Evolutionary conservation across 2,888 invertebrate species (phyloP), one percentile per base, ranked within the genome.

Genomic region (Diaperis boleti): DNA sequence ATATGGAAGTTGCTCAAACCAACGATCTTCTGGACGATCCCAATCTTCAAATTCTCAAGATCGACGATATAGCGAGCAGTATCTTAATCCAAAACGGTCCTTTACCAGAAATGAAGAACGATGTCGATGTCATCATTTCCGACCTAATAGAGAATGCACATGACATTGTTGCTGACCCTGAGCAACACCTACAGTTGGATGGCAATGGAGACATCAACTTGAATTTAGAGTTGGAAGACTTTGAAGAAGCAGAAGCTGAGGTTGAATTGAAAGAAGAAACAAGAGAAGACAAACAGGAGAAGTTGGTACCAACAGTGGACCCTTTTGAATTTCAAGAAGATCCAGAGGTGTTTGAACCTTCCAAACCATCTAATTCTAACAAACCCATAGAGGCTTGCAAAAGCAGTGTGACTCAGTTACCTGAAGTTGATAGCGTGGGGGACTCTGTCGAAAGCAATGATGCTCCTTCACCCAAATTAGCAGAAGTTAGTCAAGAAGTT

Each of bases 71-170:
- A 18, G 82, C 82, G 11, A 83, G 82, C 63, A 76, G 81, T 15
- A 80, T 83, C n/a, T 76, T 83, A 1, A 74, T 81, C 5, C 80
- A 81, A 2, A 81, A 83, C 70, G 83, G 84, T 8, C 82, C 83
- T 0, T 73, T 83, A 29, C 83, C 84, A 7, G 84, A 84, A 72
- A 83, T 85, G 63, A 83, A 84, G 60, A 84, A 84, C 66, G 84
- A 84, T 54, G 84, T 84, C n/a, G 84, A 85, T 68, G 83, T 84
- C 11, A 84, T 83, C 35, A 83, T 83, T 15, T 83, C 85, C 0
- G 84, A 85, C 72, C 82, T 85, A 59, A 85, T 85, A 10, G 84
- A 85, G 67, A 84, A 83, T 61, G 83, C 83, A 1, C 73, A 75
- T 52, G 84, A 80, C 67, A 79, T 80, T 37, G 79, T 81, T 4